phyloP scores from a whole-genome alignment of 2,888 invertebrate genomes.

The Brachyptera putata region DNA sequence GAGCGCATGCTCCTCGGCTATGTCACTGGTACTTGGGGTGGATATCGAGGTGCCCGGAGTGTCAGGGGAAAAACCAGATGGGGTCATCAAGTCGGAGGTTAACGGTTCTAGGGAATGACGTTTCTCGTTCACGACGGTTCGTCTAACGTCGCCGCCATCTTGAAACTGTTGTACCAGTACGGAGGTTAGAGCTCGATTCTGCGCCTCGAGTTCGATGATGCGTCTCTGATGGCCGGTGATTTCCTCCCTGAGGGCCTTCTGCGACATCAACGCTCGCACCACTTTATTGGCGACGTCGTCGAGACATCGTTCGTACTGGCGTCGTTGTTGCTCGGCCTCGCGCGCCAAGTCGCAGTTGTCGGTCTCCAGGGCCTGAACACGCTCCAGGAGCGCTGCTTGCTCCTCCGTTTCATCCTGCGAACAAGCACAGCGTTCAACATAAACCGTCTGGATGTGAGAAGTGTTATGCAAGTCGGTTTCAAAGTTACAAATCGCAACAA shows the following conservation, averaged over 20 bases:
- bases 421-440: constrained; percentile 36
- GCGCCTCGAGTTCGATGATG: constrained; percentile 72
- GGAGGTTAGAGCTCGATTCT: constrained; percentile 69
- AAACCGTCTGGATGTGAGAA: too few relatives aligned
- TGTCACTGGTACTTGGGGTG: constrained; percentile 26
- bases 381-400: constrained; percentile 49
- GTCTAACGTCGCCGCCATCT: constrained; percentile 6
- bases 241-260: constrained; percentile 79
- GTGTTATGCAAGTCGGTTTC: too few relatives aligned
- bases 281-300: constrained; percentile 82
- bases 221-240: constrained; percentile 66
- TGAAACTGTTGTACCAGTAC: constrained; percentile 61
- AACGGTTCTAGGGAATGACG: not conserved
- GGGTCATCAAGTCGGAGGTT: not conserved
- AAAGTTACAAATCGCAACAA: too few relatives aligned
- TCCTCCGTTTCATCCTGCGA: constrained; percentile 44
- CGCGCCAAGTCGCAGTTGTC: constrained; percentile 59
- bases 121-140: not conserved
- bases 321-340: constrained; percentile 61
- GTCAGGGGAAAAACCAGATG: not conserved
- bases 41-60: constrained; percentile 23
- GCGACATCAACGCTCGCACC: constrained; percentile 74
- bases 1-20: constrained; percentile 22
- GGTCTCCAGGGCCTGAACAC: constrained; percentile 54
- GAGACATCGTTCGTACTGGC: constrained; percentile 73